phyloP scores from a whole-genome alignment of 1,140 invertebrate genomes.

The Coboldia fuscipes region DNA sequence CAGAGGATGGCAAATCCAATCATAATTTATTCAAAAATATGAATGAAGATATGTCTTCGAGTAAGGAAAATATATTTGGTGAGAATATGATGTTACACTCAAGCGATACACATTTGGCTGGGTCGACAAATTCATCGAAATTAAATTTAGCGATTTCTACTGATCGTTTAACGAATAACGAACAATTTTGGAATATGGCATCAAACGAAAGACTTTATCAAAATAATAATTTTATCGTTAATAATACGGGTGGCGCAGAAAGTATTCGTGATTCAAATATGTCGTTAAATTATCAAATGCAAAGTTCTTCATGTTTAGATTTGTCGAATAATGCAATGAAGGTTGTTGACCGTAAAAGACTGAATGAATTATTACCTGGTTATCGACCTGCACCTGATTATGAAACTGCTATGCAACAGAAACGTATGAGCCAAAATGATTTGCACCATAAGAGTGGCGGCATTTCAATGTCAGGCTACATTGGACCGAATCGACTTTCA shows the following conservation, averaged over 20 bases:
- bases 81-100: conserved; percentile 9
- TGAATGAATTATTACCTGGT: conserved; percentile 53
- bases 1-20: conserved; percentile 11
- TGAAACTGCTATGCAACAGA: conserved; percentile 74
- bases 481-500: background rate
- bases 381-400: conserved; percentile 87
- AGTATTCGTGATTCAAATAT: conserved; percentile 3
- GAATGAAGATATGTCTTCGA: conserved; percentile 9
- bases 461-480: conserved; percentile 3
- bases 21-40: conserved; percentile 11
- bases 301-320: conserved; percentile 47
- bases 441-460: conserved; percentile 18
- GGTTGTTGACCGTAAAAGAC: conserved; percentile 12
- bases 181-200: no score
- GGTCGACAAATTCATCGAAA: conserved; percentile 2
- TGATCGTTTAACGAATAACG: no score
- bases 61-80: conserved; percentile 10
- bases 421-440: conserved; percentile 26
- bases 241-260: no score
- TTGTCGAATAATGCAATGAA: conserved; percentile 23
- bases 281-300: conserved; percentile 26
- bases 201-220: no score
- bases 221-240: no score
- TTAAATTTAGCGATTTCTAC: no score
- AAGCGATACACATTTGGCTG: conserved; percentile 2